Percentiles rank a stretch among this genome's conserved stretches.
phyloP scores from a whole-genome alignment of 2,797 vertebrate species.

The Pseudochirops corinnae region DNA sequence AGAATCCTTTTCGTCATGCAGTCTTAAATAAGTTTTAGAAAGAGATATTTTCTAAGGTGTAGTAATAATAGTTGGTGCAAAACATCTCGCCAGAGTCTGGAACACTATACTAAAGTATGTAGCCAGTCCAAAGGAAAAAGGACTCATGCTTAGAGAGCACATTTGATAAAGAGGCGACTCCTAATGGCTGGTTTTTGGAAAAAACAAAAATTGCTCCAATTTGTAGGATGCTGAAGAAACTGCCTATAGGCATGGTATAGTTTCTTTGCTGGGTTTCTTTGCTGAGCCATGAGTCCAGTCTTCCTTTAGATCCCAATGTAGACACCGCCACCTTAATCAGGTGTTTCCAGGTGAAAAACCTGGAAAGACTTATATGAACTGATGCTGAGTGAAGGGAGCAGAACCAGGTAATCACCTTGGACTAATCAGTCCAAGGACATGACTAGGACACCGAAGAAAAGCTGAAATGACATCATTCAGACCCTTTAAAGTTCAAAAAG shows the following conservation, averaged over 20 bases:
- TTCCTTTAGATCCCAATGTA: neutral
- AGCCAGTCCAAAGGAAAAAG: neutral
- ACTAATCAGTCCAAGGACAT: too few species aligned
- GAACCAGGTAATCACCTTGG: too few species aligned
- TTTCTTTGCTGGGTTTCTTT: neutral
- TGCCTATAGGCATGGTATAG: neutral
- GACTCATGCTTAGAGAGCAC: neutral
- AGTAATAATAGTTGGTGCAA: neutral
- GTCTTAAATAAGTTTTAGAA: neutral
- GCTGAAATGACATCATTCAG: too few species aligned
- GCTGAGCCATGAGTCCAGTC: neutral
- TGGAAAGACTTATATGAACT: too few species aligned
- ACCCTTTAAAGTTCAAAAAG: too few species aligned
- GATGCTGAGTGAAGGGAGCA: too few species aligned
- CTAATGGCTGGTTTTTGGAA: neutral
- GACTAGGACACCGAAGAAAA: too few species aligned
- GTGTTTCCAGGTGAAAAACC: too few species aligned
- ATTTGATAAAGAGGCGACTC: neutral
- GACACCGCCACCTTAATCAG: neutral
- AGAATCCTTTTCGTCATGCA: neutral
- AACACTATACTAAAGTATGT: neutral
- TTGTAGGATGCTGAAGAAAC: neutral
- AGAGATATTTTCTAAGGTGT: neutral
- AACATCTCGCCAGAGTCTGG: neutral
- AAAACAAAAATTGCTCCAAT: neutral